Evolutionary conservation across 1,140 invertebrate genomes (phyloP).

Genomic region (Tetramorium simillimum): DNA sequence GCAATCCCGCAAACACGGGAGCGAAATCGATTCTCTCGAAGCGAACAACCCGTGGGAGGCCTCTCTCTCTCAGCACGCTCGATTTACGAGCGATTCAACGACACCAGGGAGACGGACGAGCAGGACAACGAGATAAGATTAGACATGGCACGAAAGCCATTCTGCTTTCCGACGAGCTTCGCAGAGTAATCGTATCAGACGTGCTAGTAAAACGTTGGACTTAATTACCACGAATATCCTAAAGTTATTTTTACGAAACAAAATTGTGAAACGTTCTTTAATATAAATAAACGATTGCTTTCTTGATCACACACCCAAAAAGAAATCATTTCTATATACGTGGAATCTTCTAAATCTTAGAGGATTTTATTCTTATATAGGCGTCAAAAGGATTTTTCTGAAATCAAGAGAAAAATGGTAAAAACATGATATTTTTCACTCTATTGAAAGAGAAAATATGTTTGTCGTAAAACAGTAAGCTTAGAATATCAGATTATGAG

Average conservation of each 20-base stretch:
- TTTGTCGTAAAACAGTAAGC: too few relatives aligned
- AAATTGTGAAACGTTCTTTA: background rate
- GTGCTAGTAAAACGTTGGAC: background rate
- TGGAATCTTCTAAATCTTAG: too few relatives aligned
- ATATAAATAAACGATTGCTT: background rate
- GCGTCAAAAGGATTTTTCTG: too few relatives aligned
- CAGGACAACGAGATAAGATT: slow-evolving; percentile 74
- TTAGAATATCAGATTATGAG: too few relatives aligned
- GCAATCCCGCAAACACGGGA: slow-evolving; percentile 61
- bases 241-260: background rate
- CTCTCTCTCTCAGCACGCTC: slow-evolving; percentile 62
- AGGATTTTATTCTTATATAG: too few relatives aligned
- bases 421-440: too few relatives aligned
- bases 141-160: slow-evolving; percentile 62
- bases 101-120: slow-evolving; percentile 73
- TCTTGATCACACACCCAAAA: background rate
- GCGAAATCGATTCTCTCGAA: slow-evolving; percentile 70
- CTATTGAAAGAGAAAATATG: too few relatives aligned
- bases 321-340: too few relatives aligned
- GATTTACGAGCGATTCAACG: slow-evolving; percentile 75
- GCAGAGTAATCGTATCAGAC: background rate
- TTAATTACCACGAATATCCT: background rate
- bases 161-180: slow-evolving; percentile 34
- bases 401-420: too few relatives aligned
- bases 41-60: slow-evolving; percentile 61